These are phyloP conservation scores for Candidula unifasciata DNA, from an alignment of 2,888 invertebrate genomes.

Conservation along the genomic window DNA sequence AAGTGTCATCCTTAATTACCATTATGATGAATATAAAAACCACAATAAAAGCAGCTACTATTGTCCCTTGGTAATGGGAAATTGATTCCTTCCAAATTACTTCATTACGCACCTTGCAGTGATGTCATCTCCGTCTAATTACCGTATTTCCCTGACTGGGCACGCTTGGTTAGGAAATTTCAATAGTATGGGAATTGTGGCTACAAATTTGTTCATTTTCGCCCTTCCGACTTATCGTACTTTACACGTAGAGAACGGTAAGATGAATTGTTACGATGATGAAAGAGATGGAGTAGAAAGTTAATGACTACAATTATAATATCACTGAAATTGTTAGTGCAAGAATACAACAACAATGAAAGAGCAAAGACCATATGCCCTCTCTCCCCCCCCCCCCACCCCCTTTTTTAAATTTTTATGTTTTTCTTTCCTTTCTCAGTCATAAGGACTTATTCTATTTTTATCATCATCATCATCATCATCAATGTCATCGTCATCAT, in stretches of 20 bases:
- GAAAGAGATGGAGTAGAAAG: not conserved
- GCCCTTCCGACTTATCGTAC: not conserved
- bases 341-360: not conserved
- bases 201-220: not conserved
- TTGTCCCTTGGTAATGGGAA: conserved; percentile 29
- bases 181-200: not conserved
- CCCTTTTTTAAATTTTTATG: too few relatives aligned
- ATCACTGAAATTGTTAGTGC: not conserved
- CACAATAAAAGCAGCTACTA: not conserved
- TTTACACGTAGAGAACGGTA: not conserved
- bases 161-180: not conserved
- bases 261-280: not conserved
- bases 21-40: not conserved
- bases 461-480: too few relatives aligned
- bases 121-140: conserved; percentile 18
- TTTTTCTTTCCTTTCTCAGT: too few relatives aligned
- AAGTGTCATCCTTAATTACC: conserved; percentile 18
- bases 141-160: not conserved
- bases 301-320: not conserved
- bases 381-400: too few relatives aligned
- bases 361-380: too few relatives aligned
- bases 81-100: conserved; percentile 20
- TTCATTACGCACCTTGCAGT: conserved; percentile 2
- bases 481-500: too few relatives aligned
- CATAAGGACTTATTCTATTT: too few relatives aligned